Evolutionary conservation across 2,888 invertebrate species (phyloP), one percentile per base, ranked within the genome.

Genomic region (Athrips mouffetella): DNA sequence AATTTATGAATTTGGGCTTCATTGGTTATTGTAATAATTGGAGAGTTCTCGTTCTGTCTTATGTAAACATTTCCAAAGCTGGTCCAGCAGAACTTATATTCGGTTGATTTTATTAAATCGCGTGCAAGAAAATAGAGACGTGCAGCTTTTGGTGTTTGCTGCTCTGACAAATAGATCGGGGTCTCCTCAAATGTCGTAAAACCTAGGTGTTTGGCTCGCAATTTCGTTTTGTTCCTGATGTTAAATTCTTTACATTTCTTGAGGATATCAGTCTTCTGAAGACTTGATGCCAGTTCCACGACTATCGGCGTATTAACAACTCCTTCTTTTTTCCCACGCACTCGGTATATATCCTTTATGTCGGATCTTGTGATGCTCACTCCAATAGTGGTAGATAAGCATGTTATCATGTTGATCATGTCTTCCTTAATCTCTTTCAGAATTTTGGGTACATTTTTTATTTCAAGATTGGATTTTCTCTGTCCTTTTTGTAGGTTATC

Each of bases 201-300:
- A 7, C 54, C 56, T 4, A 56, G 31, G 21, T 60, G 52, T 41
- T 52, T 60, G 6, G 57, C 53, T 4, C 51, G 48, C 5, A 58
- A 18, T 20, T 51, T 53, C n/a, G 21, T 42, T 45, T 53, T 52
- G 15, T 57, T 47, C 23, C 48, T 53, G 2, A 35, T 37, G 37
- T 58, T 60, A 44, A 50, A 58, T 1, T 29, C 11, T 29, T 54
- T 57, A 5, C 37, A 31, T 29, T 30, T 51, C 45, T 52, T 50
- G 0, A 60, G 35, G 1, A 57, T 4, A 3, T 56, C 51, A 8
- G 49, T 47, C 29, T 47, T 57, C 41, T 45, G 10, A 11, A 51
- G 45, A 13, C 45, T 37, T 16, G 51, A 51, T 13, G 33, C 20
- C 18, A 42, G 23, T 41, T 48, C 51, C 21, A 48, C 29, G 7